Evolutionary conservation across 2,888 invertebrate species (phyloP), one percentile per base, ranked within the genome.

Genomic region (Microctonus aethiopoides): DNA sequence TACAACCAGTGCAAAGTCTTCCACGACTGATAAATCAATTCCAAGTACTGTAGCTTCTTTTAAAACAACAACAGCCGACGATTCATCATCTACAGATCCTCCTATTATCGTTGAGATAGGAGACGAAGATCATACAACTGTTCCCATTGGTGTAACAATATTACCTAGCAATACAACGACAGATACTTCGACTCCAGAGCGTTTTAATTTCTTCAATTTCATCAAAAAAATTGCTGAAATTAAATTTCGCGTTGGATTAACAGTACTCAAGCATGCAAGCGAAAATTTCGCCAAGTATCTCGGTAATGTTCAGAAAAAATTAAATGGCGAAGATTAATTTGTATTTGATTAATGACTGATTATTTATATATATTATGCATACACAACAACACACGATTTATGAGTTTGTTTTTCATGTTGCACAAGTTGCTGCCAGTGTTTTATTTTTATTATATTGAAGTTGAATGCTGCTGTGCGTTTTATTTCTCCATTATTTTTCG

Each of bases 211-310:
- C 68, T 87, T 92, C 64, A 88, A 89, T 13, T 88, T 93, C 68
- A 81, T 93, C 20, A 90, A 89, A 80, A 90, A 91, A 75, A 84
- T 93, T 46, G 89, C 93, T 1, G 91, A 92, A 79, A 89, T 92
- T 66, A 93, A 93, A 84, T 87, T 93, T 34, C 89, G 90, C 78
- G 84, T 93, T 57, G 93, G 93, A 0, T 82, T 93, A 66, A 91
- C 91, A 69, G 88, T 94, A 72, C 83, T 94, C 16, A 91, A 91
- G 79, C 91, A 90, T 69, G 91, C 93, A 2, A 91, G 93, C 10
- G 90, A 91, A 65, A 90, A 91, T 5, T 87, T 94, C 61, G 91
- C 91, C 34, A 90, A 89, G 78, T 92, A 93, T 82, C 86, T 92
- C 52, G 89, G 89, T 65, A 89, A 89, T 76, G 90, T 92, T 73